Percentiles rank a stretch among this genome's conserved stretches.
phyloP scores from a whole-genome alignment of 2,113 vertebrate species.

The Nestor notabilis region DNA sequence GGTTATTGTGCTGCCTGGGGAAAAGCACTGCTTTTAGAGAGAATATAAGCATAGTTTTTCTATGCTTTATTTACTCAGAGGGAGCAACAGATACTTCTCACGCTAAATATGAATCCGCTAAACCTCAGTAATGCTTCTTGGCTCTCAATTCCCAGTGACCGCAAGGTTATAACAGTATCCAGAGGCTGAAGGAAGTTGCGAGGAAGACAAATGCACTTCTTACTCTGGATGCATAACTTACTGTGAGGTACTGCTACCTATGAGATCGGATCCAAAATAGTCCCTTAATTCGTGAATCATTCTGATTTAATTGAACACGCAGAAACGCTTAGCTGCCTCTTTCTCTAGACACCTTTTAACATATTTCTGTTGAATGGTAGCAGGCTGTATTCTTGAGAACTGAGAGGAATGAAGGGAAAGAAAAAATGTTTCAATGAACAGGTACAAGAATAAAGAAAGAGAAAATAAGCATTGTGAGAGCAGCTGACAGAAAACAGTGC shows the following conservation, averaged over 20 bases:
- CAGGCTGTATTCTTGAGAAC: not conserved
- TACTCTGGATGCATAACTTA: not conserved
- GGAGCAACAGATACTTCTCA: not conserved
- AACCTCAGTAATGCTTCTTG: not conserved
- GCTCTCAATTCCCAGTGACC: not conserved
- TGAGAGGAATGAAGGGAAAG: not conserved
- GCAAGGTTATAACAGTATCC: not conserved
- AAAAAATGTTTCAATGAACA: conserved; percentile 19
- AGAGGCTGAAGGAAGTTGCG: not conserved
- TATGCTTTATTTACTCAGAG: not conserved
- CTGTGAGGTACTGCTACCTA: not conserved
- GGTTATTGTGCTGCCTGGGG: not conserved
- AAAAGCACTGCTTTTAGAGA: not conserved
- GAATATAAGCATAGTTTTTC: not conserved
- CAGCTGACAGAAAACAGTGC: conserved; percentile 4
- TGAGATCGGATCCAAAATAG: not conserved
- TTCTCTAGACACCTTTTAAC: not conserved
- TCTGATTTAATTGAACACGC: not conserved
- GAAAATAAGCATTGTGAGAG: conserved; percentile 14
- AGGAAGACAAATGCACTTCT: not conserved
- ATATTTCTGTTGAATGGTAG: not conserved
- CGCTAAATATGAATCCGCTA: not conserved
- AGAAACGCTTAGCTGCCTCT: not conserved
- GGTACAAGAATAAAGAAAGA: conserved; percentile 37
- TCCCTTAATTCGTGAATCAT: not conserved